Conservation (phyloP, 2,888 invertebrate species). For the Ichneumon xanthorius region DNA sequence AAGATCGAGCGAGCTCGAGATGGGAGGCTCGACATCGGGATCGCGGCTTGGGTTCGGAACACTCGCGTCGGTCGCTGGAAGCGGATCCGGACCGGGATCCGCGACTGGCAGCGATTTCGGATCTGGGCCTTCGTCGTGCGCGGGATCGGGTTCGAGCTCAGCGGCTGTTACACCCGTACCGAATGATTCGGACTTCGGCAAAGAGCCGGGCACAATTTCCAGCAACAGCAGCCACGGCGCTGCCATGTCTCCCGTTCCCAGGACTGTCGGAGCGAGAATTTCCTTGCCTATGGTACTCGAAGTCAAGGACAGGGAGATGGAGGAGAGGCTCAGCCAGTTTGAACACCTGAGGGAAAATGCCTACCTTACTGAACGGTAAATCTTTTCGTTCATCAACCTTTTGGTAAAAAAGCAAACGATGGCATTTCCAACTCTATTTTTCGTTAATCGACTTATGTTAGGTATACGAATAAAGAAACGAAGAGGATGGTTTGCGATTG, state of each 20-base stretch:
- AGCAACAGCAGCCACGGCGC: constrained; percentile 17
- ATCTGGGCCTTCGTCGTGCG: constrained; percentile 55
- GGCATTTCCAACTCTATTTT: not conserved
- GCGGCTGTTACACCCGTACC: constrained; percentile 41
- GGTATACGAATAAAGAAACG: constrained; percentile 94
- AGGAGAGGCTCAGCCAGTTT: constrained; percentile 90
- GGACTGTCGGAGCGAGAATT: constrained; percentile 78
- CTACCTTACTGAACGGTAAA: constrained; percentile 92
- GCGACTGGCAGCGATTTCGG: constrained; percentile 76
- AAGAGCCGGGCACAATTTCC: constrained; percentile 30
- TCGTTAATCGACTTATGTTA: constrained; percentile 69
- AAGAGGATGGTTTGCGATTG: constrained; percentile 98
- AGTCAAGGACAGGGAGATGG: constrained; percentile 86
- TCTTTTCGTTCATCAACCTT: constrained; percentile 14
- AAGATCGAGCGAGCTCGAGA: constrained; percentile 91
- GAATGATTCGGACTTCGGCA: constrained; percentile 51
- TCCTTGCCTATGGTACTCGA: constrained; percentile 85
- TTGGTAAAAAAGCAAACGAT: not conserved
- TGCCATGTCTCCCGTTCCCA: constrained; percentile 69
- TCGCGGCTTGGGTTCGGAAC: constrained; percentile 79
- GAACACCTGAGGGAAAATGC: constrained; percentile 94
- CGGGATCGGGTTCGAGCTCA: constrained; percentile 56
- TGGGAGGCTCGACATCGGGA: constrained; percentile 83
- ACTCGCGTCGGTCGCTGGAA: constrained; percentile 83
- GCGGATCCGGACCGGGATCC: constrained; percentile 78